Conservation (phyloP, 2,888 invertebrate species). For the Sicus ferrugineus region DNA sequence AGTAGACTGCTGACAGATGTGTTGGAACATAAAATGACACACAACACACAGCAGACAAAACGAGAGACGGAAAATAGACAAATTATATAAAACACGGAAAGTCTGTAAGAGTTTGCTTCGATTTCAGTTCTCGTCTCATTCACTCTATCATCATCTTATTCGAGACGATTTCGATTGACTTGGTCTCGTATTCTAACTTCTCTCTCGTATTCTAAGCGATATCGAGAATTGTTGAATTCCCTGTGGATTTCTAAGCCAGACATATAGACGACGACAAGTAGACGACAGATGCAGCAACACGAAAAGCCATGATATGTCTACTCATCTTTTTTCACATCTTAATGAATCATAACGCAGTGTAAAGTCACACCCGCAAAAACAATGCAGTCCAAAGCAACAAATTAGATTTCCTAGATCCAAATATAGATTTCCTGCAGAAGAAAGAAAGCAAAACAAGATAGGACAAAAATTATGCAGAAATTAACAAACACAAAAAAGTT, state of each 20-base stretch:
- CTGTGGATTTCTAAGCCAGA: too few species aligned
- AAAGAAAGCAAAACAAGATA: neutral
- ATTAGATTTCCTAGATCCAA: neutral
- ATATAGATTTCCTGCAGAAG: neutral
- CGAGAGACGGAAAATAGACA: neutral
- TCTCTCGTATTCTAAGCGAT: neutral
- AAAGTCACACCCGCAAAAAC: neutral
- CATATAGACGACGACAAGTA: too few species aligned
- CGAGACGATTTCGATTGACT: neutral
- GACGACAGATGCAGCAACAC: too few species aligned
- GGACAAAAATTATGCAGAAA: neutral
- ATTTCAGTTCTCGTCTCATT: too few species aligned
- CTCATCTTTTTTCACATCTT: neutral
- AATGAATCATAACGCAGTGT: neutral
- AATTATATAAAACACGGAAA: neutral
- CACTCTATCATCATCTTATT: neutral
- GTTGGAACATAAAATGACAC: neutral
- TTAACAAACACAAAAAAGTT: neutral
- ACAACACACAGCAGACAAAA: neutral
- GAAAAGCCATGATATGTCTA: neutral
- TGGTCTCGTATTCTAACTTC: neutral
- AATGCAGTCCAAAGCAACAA: neutral
- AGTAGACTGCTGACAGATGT: neutral
- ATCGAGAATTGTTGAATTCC: too few species aligned
- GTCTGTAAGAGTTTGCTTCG: too few species aligned